Conservation (phyloP, 2,797 vertebrate genomes). For the Pantherophis alleghaniensis region DNA sequence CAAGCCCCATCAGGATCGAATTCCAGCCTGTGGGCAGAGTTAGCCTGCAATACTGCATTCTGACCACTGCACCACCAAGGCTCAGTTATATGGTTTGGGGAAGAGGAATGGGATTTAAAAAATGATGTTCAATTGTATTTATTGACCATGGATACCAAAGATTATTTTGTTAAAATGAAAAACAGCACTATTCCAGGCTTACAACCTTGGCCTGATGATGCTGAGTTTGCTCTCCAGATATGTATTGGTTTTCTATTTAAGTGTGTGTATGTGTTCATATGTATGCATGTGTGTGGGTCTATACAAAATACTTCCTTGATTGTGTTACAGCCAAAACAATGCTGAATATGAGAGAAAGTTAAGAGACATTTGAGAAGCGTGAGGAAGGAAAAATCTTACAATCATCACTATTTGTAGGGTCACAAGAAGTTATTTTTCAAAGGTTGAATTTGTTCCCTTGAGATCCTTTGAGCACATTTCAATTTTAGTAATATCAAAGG, state of each 20-base stretch:
- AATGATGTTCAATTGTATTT: neutral
- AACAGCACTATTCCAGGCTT: neutral
- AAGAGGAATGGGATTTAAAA: neutral
- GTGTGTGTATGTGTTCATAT: neutral
- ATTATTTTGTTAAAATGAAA: neutral
- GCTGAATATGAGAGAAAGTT: neutral
- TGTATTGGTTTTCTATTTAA: neutral
- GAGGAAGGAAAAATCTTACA: neutral
- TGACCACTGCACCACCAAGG: neutral
- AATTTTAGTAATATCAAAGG: neutral
- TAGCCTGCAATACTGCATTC: neutral
- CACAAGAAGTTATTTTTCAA: constrained; percentile 4
- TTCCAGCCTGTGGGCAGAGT: neutral
- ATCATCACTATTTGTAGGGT: neutral
- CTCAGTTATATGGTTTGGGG: neutral
- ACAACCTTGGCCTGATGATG: neutral
- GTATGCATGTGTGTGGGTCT: neutral
- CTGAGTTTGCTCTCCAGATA: neutral
- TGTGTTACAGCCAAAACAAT: neutral
- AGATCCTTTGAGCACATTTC: neutral
- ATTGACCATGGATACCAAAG: neutral
- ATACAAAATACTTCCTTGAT: neutral
- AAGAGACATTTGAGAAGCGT: neutral
- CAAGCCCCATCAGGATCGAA: neutral
- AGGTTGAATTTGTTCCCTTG: constrained; percentile 4